Base-by-base conservation (phyloP, 2,888 invertebrate species). In the Muscina levida region DNA sequence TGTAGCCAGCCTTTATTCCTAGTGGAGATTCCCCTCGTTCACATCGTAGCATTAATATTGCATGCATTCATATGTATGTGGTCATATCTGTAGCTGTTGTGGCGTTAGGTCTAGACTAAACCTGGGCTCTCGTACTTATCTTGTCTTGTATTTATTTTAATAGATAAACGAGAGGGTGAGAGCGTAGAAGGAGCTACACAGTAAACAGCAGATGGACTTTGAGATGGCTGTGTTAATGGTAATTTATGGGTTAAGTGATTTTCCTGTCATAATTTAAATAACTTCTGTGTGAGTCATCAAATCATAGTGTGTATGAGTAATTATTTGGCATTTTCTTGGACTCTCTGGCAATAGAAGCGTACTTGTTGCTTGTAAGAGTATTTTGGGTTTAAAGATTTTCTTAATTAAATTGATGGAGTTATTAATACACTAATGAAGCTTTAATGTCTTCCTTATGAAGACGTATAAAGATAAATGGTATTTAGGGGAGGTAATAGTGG, bases 81-180 rank as follows among this genome's bases (percentile, higher is more conserved):
- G 51, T 51, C 1, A 19, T 51, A 2, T 44, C 44, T 44, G 10
- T n/a, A 8, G 10, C 44, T 15, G 17, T 19, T 13, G 37, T 57
- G 26, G 57, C 15, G 15, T n/a, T 66, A 62, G 62, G 62, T 72
- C 72, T 72, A 72, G 72, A 72, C 72, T 53, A 6, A 42, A 62
- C 24, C 48, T 24, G 37, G n/a, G 48, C 15, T 48, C 15, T 48
- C 15, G 3, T 31, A 3, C 31, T 31, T 71, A 46, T 57, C 26
- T 59, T 46, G n/a, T n/a, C 5, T 57, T 15, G 22, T 17, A 46
- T 46, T 31, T 17, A 46, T 46, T 31, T 57, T 19, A 57, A 71
- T 15, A 31, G 31, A 31, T n/a, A 31, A 8, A 31, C 31, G 31
- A 31, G 4, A 8, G n/a, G n/a, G n/a, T n/a, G n/a, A n/a, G n/a